These are phyloP conservation scores for Perizoma flavofasciatum DNA, from an alignment of 2,888 invertebrate species.

Conservation along the genomic window DNA sequence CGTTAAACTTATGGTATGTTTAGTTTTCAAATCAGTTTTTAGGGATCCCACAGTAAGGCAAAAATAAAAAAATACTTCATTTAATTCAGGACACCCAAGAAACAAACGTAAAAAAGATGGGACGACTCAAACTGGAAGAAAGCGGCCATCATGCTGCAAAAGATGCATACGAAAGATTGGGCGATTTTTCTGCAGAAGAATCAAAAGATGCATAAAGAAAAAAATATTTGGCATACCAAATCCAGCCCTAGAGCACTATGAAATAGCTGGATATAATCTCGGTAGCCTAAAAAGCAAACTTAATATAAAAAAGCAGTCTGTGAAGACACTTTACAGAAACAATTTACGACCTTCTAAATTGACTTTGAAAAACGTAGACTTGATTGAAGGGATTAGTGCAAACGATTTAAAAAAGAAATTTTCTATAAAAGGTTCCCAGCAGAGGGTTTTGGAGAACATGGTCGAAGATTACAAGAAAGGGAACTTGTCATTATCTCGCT, in stretches of 20 bases:
- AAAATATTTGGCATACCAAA: conserved; percentile 43
- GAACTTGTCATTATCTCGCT: conserved; percentile 32
- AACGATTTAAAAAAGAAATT: conserved; percentile 40
- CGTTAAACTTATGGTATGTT: too few species aligned
- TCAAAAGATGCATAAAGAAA: conserved; percentile 45
- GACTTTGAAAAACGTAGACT: conserved; percentile 42
- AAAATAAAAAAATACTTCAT: conserved; percentile 26
- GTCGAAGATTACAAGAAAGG: conserved; percentile 38
- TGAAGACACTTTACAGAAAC: conserved; percentile 44
- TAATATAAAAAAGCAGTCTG: conserved; percentile 12
- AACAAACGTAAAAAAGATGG: conserved; percentile 22
- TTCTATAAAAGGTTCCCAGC: conserved; percentile 35
- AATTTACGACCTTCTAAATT: conserved; percentile 40
- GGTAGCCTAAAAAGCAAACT: conserved; percentile 43
- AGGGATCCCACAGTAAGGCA: too few species aligned
- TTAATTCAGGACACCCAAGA: conserved; percentile 36
- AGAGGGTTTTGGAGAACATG: conserved; percentile 35
- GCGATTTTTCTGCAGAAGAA: conserved; percentile 41
- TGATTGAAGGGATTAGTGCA: conserved; percentile 40
- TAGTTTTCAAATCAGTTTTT: too few species aligned
- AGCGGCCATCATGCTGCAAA: conserved; percentile 33
- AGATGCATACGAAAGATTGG: conserved; percentile 41
- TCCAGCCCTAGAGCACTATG: conserved; percentile 43
- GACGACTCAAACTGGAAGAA: conserved; percentile 31
- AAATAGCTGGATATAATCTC: conserved; percentile 44